These are phyloP conservation scores for Yponomeuta malinellus DNA, from an alignment of 2,888 invertebrate genomes.

Conservation along the genomic window DNA sequence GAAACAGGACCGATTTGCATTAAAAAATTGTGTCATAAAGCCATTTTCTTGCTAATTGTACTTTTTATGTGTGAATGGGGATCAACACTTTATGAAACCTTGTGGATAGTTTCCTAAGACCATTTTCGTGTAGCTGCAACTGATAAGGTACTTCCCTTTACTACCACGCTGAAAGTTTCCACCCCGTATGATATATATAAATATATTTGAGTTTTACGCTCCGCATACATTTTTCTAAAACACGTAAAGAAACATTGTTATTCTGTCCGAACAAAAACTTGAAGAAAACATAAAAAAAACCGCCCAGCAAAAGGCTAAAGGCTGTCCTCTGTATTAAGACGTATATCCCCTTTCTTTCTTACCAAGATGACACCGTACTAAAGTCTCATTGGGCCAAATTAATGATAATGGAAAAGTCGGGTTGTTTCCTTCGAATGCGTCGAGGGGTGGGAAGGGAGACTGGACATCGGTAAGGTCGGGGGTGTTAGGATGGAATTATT, in stretches of 20 bases:
- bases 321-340: slow-evolving; percentile 32
- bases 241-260: neutral
- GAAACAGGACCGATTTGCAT: too few relatives aligned
- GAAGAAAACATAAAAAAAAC: neutral
- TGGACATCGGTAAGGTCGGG: slow-evolving; percentile 2
- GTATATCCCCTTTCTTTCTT: slow-evolving; percentile 31
- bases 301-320: neutral
- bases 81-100: too few relatives aligned
- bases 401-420: slow-evolving; percentile 59
- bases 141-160: too few relatives aligned
- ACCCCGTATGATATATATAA: too few relatives aligned
- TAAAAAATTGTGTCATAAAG: too few relatives aligned
- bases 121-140: too few relatives aligned
- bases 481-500: neutral
- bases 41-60: too few relatives aligned
- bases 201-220: too few relatives aligned
- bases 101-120: too few relatives aligned
- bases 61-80: too few relatives aligned
- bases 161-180: too few relatives aligned
- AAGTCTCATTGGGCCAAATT: slow-evolving; percentile 46
- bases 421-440: slow-evolving; percentile 27
- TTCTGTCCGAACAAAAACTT: neutral
- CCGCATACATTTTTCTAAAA: too few relatives aligned
- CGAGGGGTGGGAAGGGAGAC: slow-evolving; percentile 18
- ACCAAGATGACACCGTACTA: slow-evolving; percentile 38